Evolutionary conservation across 1,140 invertebrate species (phyloP), one percentile per base, ranked within the genome.

Genomic region (Frieseomelitta varia): DNA sequence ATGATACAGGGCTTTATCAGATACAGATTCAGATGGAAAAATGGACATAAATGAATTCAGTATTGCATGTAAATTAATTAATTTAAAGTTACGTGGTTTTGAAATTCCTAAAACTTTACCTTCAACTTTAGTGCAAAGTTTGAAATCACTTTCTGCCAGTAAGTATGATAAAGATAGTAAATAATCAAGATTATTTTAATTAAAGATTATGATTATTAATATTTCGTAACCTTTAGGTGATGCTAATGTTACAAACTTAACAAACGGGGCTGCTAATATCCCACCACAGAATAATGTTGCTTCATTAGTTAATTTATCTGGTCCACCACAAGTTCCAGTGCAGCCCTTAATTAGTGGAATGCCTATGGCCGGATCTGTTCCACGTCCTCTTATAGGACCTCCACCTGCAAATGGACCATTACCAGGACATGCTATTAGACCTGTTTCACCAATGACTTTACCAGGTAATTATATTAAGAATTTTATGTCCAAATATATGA

Each of bases 21-120:
- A 99, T 95, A 97, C 98, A 75, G 98, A 99, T 95, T 96, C 97
- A 67, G 99, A 99, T 97, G 99, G 99, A 1, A 98, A 98, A 95
- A 97, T 99, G 97, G 98, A 99, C 94, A 97, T 98, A 72, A 97
- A 97, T 92, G 99, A 99, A 95, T 99, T 99, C 94, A 98, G 98
- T 75, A 99, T 99, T 90, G 99, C 99, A 72, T 99, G 99, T 95
- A 99, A 99, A 96, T 96, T 99, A 69, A 99, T 99, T 73, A 98
- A 98, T 94, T 96, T 99, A 79, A 99, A 99, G 95, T 95, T 99
- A 30, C 96, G 98, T 86, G 98, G 98, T 24, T 97, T 97, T 94
- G 98, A 99, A 93, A 95, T 99, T 81, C 99, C 99, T 2, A 97
- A 97, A 92, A 93, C 95, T 11, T 95, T 99, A 74, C 99, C 99